Base-by-base conservation (phyloP, 2,797 vertebrate genomes). In the Serranus cabrilla region DNA sequence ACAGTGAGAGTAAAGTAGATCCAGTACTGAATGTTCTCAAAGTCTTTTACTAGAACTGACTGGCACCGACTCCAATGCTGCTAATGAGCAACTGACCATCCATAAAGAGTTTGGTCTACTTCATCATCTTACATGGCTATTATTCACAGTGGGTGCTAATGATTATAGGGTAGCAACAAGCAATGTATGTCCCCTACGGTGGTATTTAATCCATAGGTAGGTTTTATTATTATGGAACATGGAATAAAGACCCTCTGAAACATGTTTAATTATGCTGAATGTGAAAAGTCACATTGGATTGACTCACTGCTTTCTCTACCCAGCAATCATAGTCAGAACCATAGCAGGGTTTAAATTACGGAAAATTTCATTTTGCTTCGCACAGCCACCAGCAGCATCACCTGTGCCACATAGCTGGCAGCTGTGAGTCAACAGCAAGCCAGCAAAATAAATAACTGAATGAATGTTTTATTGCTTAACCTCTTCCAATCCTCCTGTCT, bases 31-130 rank as follows among this genome's bases (percentile, higher is more conserved):
- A 46, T 57, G 71, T 66, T 21, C 50, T 43, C 1, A 47, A 25
- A 42, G 51, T 63, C 71, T 43, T 72, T 49, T 31, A 21, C 20
- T 62, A 37, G 12, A n/a, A n/a, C 27, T 80, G 74, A 76, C 55
- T 78, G 64, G 54, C 61, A 56, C 4, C 56, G 72, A 46, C 20
- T 75, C 16, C 55, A 65, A 8, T 70, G 63, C 46, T 52, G 37
- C 62, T 81, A 76, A 78, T 73, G 67, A 61, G 27, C n/a, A 43
- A 68, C 37, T 31, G 25, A 65, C n/a, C 56, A 25, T 23, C 16
- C 50, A 62, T 61, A 21, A 43, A 57, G 21, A 68, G 16, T 37
- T 51, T 37, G 11, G 9, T 40, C 42, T 42, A 52, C 13, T 49
- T 25, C 34, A 23, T 6, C 6, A 12, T 25, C 47, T 25, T 23